These are phyloP conservation scores for Micromys minutus DNA, from an alignment of 2,113 vertebrate genomes.

Conservation along the genomic window DNA sequence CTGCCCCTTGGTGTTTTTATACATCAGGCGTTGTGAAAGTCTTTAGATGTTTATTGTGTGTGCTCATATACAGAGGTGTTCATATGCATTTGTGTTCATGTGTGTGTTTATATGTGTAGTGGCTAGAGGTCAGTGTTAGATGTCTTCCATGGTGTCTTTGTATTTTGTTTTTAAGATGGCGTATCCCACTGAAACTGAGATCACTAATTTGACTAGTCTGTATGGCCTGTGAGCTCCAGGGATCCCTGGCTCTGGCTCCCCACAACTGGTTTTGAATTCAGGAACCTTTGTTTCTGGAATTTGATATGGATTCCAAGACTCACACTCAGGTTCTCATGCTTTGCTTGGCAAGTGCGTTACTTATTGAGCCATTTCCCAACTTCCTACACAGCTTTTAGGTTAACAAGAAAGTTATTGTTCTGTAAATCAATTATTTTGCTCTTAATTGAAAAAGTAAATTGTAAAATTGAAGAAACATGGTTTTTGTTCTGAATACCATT, in stretches of 20 bases:
- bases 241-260: not conserved
- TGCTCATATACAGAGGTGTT: not conserved
- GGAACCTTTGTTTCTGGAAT: not conserved
- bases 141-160: not conserved
- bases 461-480: slow-evolving; percentile 56
- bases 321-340: not conserved
- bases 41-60: not conserved
- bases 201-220: no score
- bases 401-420: slow-evolving; percentile 65
- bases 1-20: slow-evolving; percentile 24
- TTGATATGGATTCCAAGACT: no score
- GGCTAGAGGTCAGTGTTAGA: not conserved
- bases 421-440: slow-evolving; percentile 76
- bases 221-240: not conserved
- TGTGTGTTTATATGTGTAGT: not conserved
- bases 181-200: not conserved
- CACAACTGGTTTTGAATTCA: no score
- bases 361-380: not conserved
- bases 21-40: slow-evolving; percentile 27
- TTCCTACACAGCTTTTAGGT: not conserved
- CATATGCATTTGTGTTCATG: not conserved
- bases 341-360: not conserved
- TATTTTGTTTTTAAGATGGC: not conserved
- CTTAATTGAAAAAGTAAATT: slow-evolving; percentile 74
- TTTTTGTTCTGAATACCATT: slow-evolving; percentile 53